phyloP scores from a whole-genome alignment of 92 coral and sea anemone genomes.

The Galaxea fascicularis region DNA sequence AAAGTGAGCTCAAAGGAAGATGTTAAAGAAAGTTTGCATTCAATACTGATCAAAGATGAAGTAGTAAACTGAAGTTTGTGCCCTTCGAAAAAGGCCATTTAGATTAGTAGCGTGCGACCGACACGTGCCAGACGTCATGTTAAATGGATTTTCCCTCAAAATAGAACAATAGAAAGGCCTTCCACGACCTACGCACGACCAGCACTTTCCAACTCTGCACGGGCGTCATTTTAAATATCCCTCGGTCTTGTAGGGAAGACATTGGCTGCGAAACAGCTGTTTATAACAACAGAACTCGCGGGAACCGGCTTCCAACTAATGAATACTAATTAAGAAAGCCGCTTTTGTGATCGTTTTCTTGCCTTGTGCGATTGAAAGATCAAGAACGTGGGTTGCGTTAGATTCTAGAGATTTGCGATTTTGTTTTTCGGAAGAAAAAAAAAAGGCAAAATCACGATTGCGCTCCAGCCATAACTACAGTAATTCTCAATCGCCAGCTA shows the following conservation, averaged over 20 bases:
- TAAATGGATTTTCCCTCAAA: conserved; percentile 47
- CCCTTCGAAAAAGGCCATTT: conserved; percentile 24
- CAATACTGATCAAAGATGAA: background rate
- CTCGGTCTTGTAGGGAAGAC: conserved; percentile 31
- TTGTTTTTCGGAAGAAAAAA: background rate
- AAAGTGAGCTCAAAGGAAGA: conserved; percentile 1
- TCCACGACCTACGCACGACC: conserved; percentile 36
- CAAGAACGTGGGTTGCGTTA: conserved; percentile 1
- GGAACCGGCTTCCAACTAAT: conserved; percentile 45
- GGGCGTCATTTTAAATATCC: conserved; percentile 50
- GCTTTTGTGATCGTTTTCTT: conserved; percentile 19
- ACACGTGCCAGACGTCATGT: conserved; percentile 74
- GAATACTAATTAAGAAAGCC: conserved; percentile 30
- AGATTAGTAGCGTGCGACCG: conserved; percentile 65
- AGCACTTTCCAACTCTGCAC: background rate
- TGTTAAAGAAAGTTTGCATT: background rate
- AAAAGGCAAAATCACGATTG: background rate
- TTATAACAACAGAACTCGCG: conserved; percentile 46
- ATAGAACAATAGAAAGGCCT: conserved; percentile 43
- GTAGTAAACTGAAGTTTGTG: background rate
- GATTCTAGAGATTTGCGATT: background rate
- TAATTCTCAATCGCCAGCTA: conserved; percentile 24
- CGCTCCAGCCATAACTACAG: conserved; percentile 1
- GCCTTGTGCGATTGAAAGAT: conserved; percentile 17
- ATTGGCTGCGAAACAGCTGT: conserved; percentile 40